Conservation (phyloP, 37 sponge, comb jelly and placozoan species). For the Agelas oroides region DNA sequence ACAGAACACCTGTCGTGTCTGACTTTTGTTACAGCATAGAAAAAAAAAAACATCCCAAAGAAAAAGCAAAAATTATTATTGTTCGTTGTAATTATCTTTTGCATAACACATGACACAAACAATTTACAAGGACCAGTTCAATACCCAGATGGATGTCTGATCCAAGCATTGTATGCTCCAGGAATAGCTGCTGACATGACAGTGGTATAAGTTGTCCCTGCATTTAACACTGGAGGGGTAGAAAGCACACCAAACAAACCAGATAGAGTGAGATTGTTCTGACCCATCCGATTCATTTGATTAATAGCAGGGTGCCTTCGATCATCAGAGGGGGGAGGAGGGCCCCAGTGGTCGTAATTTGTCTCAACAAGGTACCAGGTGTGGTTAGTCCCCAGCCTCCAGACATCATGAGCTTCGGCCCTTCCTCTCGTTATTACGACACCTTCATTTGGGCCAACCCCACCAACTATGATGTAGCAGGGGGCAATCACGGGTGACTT, state of each 20-base stretch:
- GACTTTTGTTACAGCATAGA: no score
- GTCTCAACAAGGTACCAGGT: constrained; percentile 89
- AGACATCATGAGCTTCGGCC: constrained; percentile 47
- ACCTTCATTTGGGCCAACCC: constrained; percentile 67
- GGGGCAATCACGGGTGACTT: constrained; percentile 78
- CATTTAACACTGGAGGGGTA: constrained; percentile 76
- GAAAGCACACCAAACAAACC: constrained; percentile 76
- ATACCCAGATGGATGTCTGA: constrained; percentile 22
- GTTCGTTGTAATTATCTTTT: no score
- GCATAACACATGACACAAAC: no score
- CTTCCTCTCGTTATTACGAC: constrained; percentile 86
- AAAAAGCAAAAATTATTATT: no score
- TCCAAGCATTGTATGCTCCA: constrained; percentile 37
- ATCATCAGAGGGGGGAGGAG: constrained; percentile 82
- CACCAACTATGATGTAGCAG: constrained; percentile 84
- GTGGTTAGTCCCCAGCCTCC: constrained; percentile 50
- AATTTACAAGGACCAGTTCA: no score
- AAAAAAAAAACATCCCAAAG: no score
- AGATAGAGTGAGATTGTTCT: background rate
- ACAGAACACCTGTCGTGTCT: no score
- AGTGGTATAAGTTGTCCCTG: constrained; percentile 74
- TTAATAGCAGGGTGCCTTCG: constrained; percentile 84
- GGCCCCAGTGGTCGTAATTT: constrained; percentile 90
- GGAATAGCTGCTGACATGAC: constrained; percentile 72
- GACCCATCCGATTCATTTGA: constrained; percentile 67